Conservation (phyloP, 2,888 invertebrate species). For the Syrphus vitripennis region DNA sequence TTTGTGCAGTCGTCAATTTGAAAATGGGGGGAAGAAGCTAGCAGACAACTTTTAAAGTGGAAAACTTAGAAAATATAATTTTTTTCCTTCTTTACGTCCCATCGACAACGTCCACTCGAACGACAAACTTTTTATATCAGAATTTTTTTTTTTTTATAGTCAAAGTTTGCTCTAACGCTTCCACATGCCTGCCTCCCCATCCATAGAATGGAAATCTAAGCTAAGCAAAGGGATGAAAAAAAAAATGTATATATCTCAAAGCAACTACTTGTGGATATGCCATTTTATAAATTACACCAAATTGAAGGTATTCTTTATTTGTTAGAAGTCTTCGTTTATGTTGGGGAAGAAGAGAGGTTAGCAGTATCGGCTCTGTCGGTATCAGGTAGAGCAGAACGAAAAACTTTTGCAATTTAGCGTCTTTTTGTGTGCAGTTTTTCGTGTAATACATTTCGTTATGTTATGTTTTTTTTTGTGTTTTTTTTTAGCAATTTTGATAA, state of each 20-base stretch:
- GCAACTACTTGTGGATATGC: constrained; percentile 71
- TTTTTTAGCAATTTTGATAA: constrained; percentile 60
- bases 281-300: constrained; percentile 72
- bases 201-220: background rate
- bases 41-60: constrained; percentile 69
- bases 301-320: constrained; percentile 71
- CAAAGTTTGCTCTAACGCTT: constrained; percentile 43
- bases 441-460: constrained; percentile 35
- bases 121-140: constrained; percentile 58
- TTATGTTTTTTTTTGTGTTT: background rate
- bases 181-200: background rate
- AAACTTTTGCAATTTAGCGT: constrained; percentile 67
- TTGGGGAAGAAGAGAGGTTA: background rate
- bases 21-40: constrained; percentile 55
- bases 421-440: constrained; percentile 57
- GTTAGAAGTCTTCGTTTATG: constrained; percentile 39
- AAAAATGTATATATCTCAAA: constrained; percentile 46
- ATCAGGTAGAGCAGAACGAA: constrained; percentile 20
- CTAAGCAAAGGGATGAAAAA: background rate
- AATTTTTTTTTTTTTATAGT: constrained; percentile 40
- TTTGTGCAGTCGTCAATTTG: constrained; percentile 59
- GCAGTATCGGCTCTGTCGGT: background rate
- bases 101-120: background rate
- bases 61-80: constrained; percentile 71
- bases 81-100: constrained; percentile 14